Evolutionary conservation across 1,140 invertebrate species (phyloP), one percentile per base, ranked within the genome.

Genomic region (Meloidogyne floridensis): DNA sequence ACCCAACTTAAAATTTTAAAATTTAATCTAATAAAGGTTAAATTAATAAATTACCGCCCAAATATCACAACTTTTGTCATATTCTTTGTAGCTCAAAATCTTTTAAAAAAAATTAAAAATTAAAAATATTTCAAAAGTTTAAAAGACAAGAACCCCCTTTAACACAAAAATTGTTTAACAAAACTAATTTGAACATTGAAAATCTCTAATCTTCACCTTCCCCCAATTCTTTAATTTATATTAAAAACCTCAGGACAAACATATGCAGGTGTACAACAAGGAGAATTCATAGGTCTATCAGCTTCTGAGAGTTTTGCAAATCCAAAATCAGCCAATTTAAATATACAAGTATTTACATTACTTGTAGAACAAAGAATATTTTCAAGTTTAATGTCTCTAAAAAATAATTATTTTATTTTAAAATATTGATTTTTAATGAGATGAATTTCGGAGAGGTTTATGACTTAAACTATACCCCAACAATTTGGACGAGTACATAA

Each of bases 321-420:
- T n/a, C 97, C 97, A 92, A 98, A 99, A 91, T 99, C 97, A 59
- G 96, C 98, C 84, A 99, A 92, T 92, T 98, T 99, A 69, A 98
- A 92, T 83, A 95, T 92, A 51, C 94, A 95, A 77, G 91, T 87
- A 70, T 89, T 89, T 81, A 91, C 91, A 59, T 88, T 85, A 56
- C 91, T 90, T 0, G 94, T 70, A 10, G 83, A 94, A 90, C 95
- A 96, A 0, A 96, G 90, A 53, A 96, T 92, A 91, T 96, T 96
- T 91, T 96, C 95, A 47, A 92, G 90, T 91, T 98, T 98, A 83
- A 98, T 93, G 56, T 83, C 82, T 7, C 82, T 83, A 20, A 54
- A 72, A 69, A 42, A 20, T 79, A 9, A 65, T n/a, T 13, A 10
- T 71, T 13, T 95, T 91, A 91, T 32, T 32, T 32, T 32, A 32